These are phyloP conservation scores for Nannobrachium achirus DNA, from an alignment of 2,113 vertebrate species.

Conservation along the genomic window DNA sequence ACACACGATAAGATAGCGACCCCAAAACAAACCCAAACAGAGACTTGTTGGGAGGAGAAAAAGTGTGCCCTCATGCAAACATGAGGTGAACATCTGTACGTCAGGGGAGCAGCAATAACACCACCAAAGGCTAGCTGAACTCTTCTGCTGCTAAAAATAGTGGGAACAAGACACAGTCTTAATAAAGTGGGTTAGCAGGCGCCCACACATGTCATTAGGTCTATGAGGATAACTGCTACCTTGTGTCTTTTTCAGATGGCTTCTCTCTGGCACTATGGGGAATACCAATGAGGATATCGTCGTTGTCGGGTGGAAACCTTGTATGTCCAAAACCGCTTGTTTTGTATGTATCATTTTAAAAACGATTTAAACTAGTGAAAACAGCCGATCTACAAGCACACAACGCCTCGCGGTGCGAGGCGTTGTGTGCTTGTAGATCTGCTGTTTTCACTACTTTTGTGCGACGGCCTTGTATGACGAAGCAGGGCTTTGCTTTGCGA, in stretches of 20 bases:
- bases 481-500: too few species aligned
- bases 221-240: conserved; percentile 46
- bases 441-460: too few species aligned
- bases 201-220: conserved; percentile 37
- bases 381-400: too few species aligned
- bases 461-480: too few species aligned
- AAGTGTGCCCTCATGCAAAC: conserved; percentile 10
- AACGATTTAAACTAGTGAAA: too few species aligned
- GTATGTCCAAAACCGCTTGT: too few species aligned
- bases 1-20: not conserved
- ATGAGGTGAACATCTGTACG: conserved; percentile 20
- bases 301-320: too few species aligned
- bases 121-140: conserved; percentile 21
- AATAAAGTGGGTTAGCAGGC: conserved; percentile 33
- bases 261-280: conserved; percentile 5
- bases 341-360: too few species aligned
- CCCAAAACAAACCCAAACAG: not conserved
- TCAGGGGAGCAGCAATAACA: not conserved
- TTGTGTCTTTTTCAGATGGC: conserved; percentile 30
- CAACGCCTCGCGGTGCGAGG: too few species aligned
- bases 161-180: conserved; percentile 5
- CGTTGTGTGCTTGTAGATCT: too few species aligned
- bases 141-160: conserved; percentile 29
- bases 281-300: too few species aligned
- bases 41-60: not conserved